Evolutionary conservation across 2,888 invertebrate genomes (phyloP), one percentile per base, ranked within the genome.

Genomic region (Corythucha ciliata): DNA sequence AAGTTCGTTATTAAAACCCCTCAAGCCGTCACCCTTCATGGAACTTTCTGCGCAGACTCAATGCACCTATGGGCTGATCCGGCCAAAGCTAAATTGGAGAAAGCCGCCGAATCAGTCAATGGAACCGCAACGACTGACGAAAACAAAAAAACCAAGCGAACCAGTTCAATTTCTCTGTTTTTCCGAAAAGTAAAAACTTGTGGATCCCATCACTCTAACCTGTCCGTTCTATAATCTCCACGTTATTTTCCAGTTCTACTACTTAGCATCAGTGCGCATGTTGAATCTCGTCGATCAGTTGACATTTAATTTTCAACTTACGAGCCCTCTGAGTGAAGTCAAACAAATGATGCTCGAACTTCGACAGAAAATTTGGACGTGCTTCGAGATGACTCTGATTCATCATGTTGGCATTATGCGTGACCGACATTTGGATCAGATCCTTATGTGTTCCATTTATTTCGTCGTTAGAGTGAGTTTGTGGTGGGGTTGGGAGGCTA

Each of bases 391-490:
- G 70, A 82, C 88, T 3, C 76, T 98, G 60, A 61, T 65, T 32
- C 78, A 86, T 56, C 80, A 89, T 63, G 84, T 85, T 0, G 78
- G 81, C 57, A 73, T 98, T 40, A 83, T 98, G 81, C 77, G 78
- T 62, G 93, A 96, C 68, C 76, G 98, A 3, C 97, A 99, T 70
- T 74, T 99, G 25, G 98, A 98, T 72, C 98, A 99, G 72, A 80
- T 97, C 59, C 76, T 98, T 46, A 94, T 99, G 93, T 98, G 97
- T 71, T 83, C 93, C 57, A 83, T 97, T 58, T 98, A 96, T 70
- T 89, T 94, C 55, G 87, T 93, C 63, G 85, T 88, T 67, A 89
- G 87, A 42, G 55, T 67, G 67, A 26, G 64, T n/a, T n/a, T n/a
- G n/a, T n/a, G n/a, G n/a, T n/a, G n/a, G n/a, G n/a, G n/a, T n/a